A percentile compares a stretch with the other conserved stretches of the same genome.
Evolutionary conservation across 30 jellyfish, hydroid and myxozoan species (phyloP).

Genomic region (Aurelia sp.): DNA sequence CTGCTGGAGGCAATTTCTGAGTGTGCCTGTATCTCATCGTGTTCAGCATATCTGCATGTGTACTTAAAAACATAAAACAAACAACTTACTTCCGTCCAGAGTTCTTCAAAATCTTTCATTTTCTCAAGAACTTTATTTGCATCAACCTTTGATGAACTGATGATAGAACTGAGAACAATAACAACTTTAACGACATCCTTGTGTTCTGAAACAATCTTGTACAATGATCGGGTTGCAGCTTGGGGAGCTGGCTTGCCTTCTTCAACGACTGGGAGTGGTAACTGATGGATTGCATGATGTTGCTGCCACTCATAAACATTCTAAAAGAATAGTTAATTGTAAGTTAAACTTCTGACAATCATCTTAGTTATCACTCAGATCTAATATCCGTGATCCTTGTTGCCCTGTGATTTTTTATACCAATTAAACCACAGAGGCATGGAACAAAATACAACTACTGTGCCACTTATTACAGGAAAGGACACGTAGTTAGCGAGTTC

Average conservation of each 20-base stretch:
- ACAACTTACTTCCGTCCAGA: slow-evolving; percentile 81
- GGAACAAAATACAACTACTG: too few relatives aligned
- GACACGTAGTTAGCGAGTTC: too few relatives aligned
- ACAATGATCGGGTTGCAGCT: slow-evolving; percentile 74
- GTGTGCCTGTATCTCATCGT: too few relatives aligned
- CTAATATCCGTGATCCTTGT: too few relatives aligned
- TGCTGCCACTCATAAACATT: slow-evolving; percentile 85
- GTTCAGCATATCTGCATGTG: too few relatives aligned
- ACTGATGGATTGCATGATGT: slow-evolving; percentile 73
- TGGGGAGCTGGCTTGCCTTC: slow-evolving; percentile 78
- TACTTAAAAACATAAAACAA: too few relatives aligned
- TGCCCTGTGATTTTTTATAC: too few relatives aligned
- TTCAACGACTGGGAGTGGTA: slow-evolving; percentile 75
- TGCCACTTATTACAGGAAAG: too few relatives aligned
- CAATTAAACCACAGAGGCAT: too few relatives aligned
- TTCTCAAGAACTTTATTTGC: slow-evolving; percentile 74
- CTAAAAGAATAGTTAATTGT: neutral
- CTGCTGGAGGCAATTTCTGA: too few relatives aligned
- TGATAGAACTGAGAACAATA: slow-evolving; percentile 72
- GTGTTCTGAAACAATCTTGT: slow-evolving; percentile 82
- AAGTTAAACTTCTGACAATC: too few relatives aligned
- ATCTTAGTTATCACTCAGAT: too few relatives aligned
- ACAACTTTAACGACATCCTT: slow-evolving; percentile 82
- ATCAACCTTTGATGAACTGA: slow-evolving; percentile 89
- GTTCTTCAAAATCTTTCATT: slow-evolving; percentile 82